Percentiles rank a stretch among this genome's conserved stretches.
phyloP scores from a whole-genome alignment of 2,797 vertebrate genomes.

The Arnoldichthys spilopterus region DNA sequence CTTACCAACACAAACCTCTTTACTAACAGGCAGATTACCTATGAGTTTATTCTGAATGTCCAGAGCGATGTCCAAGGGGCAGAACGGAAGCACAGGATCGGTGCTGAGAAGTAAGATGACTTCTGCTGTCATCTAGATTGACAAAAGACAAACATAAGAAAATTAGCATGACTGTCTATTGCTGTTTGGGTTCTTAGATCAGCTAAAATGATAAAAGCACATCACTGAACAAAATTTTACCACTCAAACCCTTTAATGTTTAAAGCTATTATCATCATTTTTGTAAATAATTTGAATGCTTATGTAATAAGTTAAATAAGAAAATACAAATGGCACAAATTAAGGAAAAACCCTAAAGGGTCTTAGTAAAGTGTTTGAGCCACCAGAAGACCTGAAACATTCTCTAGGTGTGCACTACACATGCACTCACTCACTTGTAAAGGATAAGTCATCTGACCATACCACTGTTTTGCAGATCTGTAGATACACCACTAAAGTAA shows the following conservation, averaged over 20 bases:
- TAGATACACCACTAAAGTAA: too few species aligned
- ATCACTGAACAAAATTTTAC: background rate
- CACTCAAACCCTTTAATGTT: background rate
- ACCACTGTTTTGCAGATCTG: too few species aligned
- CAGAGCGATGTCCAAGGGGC: conserved; percentile 89
- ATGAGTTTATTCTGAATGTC: conserved; percentile 91
- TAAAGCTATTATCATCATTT: background rate
- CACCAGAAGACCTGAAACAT: too few species aligned
- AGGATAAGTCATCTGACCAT: too few species aligned
- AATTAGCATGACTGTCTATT: conserved; percentile 43
- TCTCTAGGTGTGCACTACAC: too few species aligned
- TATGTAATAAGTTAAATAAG: too few species aligned
- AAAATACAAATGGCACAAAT: background rate
- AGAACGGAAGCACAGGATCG: conserved; percentile 91
- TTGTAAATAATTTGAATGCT: background rate
- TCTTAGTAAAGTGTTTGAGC: too few species aligned
- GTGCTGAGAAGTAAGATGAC: conserved; percentile 86
- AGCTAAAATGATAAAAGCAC: conserved; percentile 6
- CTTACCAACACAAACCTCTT: background rate
- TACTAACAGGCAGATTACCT: conserved; percentile 77
- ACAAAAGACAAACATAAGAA: conserved; percentile 53
- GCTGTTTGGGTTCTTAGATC: conserved; percentile 4
- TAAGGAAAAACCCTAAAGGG: background rate
- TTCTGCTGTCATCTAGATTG: conserved; percentile 89
- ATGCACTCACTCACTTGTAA: too few species aligned